Percentiles rank a stretch among this genome's conserved stretches.
phyloP scores from a whole-genome alignment of 1,140 invertebrate genomes.

The Drosophila equinoxialis region DNA sequence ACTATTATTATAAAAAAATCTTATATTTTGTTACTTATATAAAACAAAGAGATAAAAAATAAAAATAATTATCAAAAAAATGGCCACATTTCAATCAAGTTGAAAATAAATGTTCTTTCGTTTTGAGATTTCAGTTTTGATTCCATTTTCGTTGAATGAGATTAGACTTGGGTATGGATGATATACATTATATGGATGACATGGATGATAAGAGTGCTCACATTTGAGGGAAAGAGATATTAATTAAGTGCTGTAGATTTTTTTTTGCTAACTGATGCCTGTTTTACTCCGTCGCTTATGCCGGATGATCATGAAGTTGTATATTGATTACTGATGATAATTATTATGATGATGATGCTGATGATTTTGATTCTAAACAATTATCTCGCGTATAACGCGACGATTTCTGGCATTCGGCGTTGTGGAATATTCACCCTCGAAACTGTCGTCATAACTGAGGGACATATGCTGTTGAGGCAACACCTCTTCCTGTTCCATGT shows the following conservation, averaged over 20 bases:
- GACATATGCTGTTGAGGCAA: conserved; percentile 92
- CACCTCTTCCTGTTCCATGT: conserved; percentile 87
- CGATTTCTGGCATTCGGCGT: conserved; percentile 95
- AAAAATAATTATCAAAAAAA: conserved; percentile 62
- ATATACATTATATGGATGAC: conserved; percentile 8
- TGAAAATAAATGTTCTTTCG: conserved; percentile 18
- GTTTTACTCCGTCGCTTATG: conserved; percentile 28
- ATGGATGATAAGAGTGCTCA: conserved; percentile 5
- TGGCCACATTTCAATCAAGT: conserved; percentile 59
- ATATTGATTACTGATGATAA: conserved; percentile 22
- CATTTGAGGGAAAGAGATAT: neutral
- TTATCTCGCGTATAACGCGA: conserved; percentile 96
- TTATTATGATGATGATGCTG: conserved; percentile 21
- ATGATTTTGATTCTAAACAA: conserved; percentile 87
- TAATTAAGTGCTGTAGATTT: conserved; percentile 10
- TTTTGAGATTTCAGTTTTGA: conserved; percentile 16
- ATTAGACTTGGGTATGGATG: conserved; percentile 18
- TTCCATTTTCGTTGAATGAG: conserved; percentile 14
- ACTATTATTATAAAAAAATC: neutral
- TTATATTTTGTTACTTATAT: conserved; percentile 20
- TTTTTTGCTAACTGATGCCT: neutral
- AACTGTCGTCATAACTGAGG: conserved; percentile 94
- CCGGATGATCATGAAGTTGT: conserved; percentile 24
- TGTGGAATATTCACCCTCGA: conserved; percentile 96
- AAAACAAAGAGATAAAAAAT: conserved; percentile 38